Base-by-base conservation (phyloP, 2,113 vertebrate species). In the Dicerorhinus sumatrensis region DNA sequence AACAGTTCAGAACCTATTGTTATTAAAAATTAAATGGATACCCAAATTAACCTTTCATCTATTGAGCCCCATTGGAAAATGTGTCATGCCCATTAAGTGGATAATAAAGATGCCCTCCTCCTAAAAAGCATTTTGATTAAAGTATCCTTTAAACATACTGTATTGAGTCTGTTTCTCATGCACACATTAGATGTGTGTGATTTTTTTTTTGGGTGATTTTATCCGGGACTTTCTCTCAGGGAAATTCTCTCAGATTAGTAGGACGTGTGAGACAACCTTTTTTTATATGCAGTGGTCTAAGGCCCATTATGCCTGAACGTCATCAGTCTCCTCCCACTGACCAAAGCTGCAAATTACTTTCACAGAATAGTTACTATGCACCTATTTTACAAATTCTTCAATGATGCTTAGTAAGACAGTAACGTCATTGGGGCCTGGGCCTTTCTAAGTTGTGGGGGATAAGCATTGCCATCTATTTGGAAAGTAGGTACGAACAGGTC, bases 91-190 rank as follows among this genome's bases (percentile, higher is more conserved):
- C 9, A 21, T 18, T 33, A 67, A 75, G 33, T 77, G 36, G 95
- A 25, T 76, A 67, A n/a, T n/a, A 51, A 81, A 27, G 18, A 93
- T 1, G 14, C 16, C 8, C 11, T 8, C 3, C 8, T 0, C 27
- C 7, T 39, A 0, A 14, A 9, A 79, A 83, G 5, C 6, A 88
- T 31, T 86, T 95, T 73, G 8, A 72, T 70, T 48, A 62, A 89
- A 86, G 18, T n/a, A 56, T 17, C 27, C 91, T 84, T 82, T 25
- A 97, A 93, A 70, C 88, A 67, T 56, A 25, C 13, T 81, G 63
- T 72, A 73, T 12, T 63, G 36, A 69, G 29, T n/a, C 56, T 73
- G 7, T 69, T 69, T 56, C 36, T 58, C 46, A 60, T 51, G 23
- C 23, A 82, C 17, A 20, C 3, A n/a, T 95, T n/a, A 82, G 73